These are phyloP conservation scores for Caenorhabditis inopinata DNA, from an alignment of 1,140 invertebrate species.

Conservation along the genomic window DNA sequence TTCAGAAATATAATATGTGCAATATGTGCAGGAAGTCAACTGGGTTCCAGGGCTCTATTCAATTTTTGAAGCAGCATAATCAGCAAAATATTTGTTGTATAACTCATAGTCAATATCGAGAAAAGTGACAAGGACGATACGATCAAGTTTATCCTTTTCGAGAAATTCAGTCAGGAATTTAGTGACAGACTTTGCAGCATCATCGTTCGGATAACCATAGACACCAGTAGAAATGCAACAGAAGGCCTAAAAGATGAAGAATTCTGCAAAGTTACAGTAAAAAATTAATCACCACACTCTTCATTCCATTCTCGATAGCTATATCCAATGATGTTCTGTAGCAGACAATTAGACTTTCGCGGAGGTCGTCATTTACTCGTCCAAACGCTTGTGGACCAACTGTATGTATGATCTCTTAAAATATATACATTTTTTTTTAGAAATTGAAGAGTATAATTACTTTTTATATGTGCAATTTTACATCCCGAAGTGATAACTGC, in stretches of 20 bases:
- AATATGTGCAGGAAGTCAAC: background rate
- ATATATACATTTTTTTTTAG: background rate
- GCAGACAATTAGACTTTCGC: slow-evolving; percentile 12
- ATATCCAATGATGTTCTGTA: slow-evolving; percentile 25
- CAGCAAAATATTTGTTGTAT: slow-evolving; percentile 27
- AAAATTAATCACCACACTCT: background rate
- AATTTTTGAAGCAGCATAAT: background rate
- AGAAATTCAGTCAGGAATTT: slow-evolving; percentile 18
- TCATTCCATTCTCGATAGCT: background rate
- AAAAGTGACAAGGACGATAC: slow-evolving; percentile 32
- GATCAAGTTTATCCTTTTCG: slow-evolving; percentile 19
- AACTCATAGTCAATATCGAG: slow-evolving; percentile 22
- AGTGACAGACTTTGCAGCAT: slow-evolving; percentile 32
- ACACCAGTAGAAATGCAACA: slow-evolving; percentile 45
- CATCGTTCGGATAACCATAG: slow-evolving; percentile 45
- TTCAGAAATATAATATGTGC: background rate
- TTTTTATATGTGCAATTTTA: slow-evolving; percentile 31
- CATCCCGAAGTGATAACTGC: slow-evolving; percentile 36
- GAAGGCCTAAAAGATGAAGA: slow-evolving; percentile 26
- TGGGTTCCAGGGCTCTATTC: too few relatives aligned
- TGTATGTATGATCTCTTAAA: slow-evolving; percentile 43
- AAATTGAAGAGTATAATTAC: background rate
- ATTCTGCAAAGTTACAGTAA: background rate
- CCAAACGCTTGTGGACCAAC: slow-evolving; percentile 25
- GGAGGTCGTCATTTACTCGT: background rate